A percentile compares a stretch with the other conserved stretches of the same genome.
Conservation (phyloP, 2,888 invertebrate species). For the Zootermopsis nevadensis region DNA sequence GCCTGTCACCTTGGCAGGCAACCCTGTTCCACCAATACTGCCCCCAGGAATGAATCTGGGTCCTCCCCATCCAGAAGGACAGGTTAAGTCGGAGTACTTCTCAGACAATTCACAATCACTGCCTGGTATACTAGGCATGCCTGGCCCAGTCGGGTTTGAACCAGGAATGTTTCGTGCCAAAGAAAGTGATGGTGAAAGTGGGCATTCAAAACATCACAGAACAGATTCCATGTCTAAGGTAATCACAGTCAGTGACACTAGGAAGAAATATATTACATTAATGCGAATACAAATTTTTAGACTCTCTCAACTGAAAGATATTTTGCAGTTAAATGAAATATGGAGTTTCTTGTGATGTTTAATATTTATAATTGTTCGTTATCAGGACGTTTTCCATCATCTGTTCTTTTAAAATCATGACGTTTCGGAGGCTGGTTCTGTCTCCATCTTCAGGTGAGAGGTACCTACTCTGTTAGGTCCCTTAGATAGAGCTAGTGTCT, state of each 20-base stretch:
- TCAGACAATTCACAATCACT: conserved; percentile 85
- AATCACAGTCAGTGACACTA: conserved; percentile 49
- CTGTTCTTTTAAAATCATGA: no score
- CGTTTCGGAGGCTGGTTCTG: no score
- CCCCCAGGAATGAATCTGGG: background rate
- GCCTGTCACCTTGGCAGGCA: background rate
- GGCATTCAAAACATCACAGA: conserved; percentile 63
- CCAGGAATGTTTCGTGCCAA: conserved; percentile 84
- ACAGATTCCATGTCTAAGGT: conserved; percentile 65
- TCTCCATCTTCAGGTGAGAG: no score
- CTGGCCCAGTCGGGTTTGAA: conserved; percentile 84
- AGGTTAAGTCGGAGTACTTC: conserved; percentile 63
- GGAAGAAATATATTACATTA: no score
- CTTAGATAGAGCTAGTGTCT: no score
- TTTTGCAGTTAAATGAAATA: no score
- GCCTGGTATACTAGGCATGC: conserved; percentile 73
- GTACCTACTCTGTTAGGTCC: no score
- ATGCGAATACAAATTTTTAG: no score
- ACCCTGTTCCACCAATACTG: background rate
- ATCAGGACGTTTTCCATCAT: no score
- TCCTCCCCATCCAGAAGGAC: conserved; percentile 44
- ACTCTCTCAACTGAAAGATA: no score
- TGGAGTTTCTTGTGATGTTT: no score
- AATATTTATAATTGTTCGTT: no score
- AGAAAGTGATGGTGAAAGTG: conserved; percentile 55